Percentiles rank a stretch among this genome's conserved stretches.
phyloP scores from a whole-genome alignment of 2,797 vertebrate species.

The Protonibea diacanthus region DNA sequence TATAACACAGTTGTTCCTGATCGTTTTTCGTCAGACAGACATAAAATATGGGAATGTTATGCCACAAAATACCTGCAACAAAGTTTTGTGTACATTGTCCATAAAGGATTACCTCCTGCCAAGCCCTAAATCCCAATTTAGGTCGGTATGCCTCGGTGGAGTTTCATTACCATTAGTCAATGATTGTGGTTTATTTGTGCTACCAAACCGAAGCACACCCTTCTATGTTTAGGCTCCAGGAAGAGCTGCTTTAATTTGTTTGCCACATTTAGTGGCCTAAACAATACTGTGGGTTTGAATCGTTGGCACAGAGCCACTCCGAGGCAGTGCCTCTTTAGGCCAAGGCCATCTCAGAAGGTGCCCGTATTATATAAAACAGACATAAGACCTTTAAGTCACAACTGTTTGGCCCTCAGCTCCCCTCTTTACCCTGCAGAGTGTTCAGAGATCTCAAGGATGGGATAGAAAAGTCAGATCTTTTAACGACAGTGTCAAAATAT shows the following conservation, averaged over 20 bases:
- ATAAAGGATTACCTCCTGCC: not conserved
- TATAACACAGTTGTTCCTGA: not conserved
- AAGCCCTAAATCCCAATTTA: not conserved
- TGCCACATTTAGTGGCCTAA: not conserved
- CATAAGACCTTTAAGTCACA: not conserved
- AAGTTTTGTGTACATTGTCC: not conserved
- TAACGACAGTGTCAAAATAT: not conserved
- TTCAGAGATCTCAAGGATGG: not conserved
- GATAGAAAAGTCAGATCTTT: not conserved
- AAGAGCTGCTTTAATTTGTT: not conserved
- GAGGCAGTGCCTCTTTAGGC: not conserved
- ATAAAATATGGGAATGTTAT: not conserved
- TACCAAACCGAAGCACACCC: not conserved
- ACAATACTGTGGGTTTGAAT: conserved; percentile 1
- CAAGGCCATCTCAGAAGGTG: not conserved
- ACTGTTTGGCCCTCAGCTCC: not conserved
- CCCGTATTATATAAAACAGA: not conserved
- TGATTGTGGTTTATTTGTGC: conserved; percentile 2
- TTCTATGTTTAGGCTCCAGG: not conserved
- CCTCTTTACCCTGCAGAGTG: not conserved
- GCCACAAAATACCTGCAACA: not conserved
- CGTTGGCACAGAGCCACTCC: not conserved
- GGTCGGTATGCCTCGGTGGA: not conserved
- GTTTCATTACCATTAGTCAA: not conserved
- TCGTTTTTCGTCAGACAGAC: not conserved